phyloP scores from a whole-genome alignment of 2,797 vertebrate species.

The Sebastes reedi region DNA sequence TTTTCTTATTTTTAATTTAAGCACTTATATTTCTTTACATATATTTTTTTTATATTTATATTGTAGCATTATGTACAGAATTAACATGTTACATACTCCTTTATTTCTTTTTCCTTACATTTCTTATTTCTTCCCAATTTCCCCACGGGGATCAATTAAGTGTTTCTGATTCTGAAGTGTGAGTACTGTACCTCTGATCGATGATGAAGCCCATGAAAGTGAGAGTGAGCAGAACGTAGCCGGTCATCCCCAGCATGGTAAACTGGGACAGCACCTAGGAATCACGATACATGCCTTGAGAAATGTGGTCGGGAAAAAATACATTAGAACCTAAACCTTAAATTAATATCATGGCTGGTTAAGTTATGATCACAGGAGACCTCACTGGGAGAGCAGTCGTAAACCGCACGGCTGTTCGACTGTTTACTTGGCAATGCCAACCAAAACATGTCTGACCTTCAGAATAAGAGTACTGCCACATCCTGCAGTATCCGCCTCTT shows the following conservation, averaged over 20 bases:
- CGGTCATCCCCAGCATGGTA: conserved; percentile 81
- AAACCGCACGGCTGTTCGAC: conserved; percentile 34
- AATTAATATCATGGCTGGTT: conserved; percentile 56
- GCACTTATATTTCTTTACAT: no score
- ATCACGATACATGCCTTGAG: conserved; percentile 31
- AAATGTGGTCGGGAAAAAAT: conserved; percentile 34
- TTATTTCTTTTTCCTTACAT: no score
- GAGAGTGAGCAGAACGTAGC: conserved; percentile 89
- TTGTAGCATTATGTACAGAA: no score
- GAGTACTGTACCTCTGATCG: conserved; percentile 85
- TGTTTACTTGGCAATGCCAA: conserved; percentile 60
- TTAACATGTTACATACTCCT: no score
- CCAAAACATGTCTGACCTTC: conserved; percentile 69
- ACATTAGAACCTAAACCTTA: conserved; percentile 48
- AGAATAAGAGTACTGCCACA: conserved; percentile 49
- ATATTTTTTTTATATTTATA: neutral
- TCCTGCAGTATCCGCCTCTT: conserved; percentile 31
- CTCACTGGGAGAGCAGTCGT: conserved; percentile 47
- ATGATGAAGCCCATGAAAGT: conserved; percentile 88
- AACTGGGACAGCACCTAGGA: conserved; percentile 82
- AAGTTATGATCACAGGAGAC: conserved; percentile 47
- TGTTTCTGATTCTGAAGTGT: neutral
- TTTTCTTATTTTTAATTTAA: no score
- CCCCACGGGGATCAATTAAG: no score
- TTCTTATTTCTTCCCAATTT: no score